Conservation (phyloP, 2,113 vertebrate species). For the Odocoileus virginianus region DNA sequence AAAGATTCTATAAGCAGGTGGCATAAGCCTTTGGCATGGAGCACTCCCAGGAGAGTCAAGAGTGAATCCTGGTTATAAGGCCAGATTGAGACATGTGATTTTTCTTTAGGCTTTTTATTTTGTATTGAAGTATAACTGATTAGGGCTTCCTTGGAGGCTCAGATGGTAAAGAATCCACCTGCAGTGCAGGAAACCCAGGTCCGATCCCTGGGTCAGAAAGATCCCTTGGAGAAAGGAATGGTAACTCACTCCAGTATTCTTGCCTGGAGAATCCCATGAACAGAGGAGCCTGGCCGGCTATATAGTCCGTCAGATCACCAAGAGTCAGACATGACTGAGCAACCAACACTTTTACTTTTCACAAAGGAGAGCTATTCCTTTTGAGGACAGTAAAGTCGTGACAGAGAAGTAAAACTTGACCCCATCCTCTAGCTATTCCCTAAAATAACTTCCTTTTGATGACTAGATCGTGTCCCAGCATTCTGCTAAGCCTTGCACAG, state of each 20-base stretch:
- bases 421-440: neutral
- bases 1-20: neutral
- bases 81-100: neutral
- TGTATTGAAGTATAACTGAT: neutral
- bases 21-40: neutral
- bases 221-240: neutral
- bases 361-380: neutral
- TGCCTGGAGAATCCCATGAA: neutral
- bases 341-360: neutral
- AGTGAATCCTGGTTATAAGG: neutral
- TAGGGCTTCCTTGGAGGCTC: neutral
- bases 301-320: neutral
- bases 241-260: neutral
- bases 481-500: neutral
- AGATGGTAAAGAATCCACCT: neutral
- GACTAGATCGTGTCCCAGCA: neutral
- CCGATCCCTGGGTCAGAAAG: neutral
- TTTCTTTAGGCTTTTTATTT: neutral
- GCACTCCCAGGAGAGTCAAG: neutral
- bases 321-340: neutral
- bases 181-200: neutral
- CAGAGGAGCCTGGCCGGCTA: neutral
- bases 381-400: neutral
- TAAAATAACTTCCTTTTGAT: neutral
- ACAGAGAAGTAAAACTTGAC: neutral